Evolutionary conservation across 2,888 invertebrate species (phyloP).

Genomic region (Agapetus fuscipes): DNA sequence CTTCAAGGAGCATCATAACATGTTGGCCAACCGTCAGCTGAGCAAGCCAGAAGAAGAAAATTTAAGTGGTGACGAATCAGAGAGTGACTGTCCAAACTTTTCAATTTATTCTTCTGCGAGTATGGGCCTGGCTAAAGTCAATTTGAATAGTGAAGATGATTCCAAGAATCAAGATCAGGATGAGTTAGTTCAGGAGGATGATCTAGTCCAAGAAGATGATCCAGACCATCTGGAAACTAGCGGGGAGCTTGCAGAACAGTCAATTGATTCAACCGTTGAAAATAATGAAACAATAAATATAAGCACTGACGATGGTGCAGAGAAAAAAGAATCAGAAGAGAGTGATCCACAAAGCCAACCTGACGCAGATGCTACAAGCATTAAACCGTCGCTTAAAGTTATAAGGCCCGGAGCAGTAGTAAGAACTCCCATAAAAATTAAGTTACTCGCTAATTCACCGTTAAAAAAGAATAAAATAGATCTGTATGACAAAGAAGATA

Average conservation of each 20-base stretch:
- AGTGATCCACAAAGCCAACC: too few species aligned
- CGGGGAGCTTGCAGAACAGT: too few species aligned
- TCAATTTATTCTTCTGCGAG: conserved; percentile 77
- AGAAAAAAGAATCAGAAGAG: not conserved
- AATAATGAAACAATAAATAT: too few species aligned
- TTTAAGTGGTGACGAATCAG: conserved; percentile 26
- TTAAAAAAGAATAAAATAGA: conserved; percentile 34
- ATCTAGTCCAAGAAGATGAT: conserved; percentile 19
- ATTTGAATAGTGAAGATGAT: conserved; percentile 23
- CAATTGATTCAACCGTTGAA: too few species aligned
- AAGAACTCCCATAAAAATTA: conserved; percentile 38
- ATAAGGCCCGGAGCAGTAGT: too few species aligned
- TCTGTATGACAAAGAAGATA: conserved; percentile 15
- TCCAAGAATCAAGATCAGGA: conserved; percentile 23
- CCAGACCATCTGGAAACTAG: conserved; percentile 3
- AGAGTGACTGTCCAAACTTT: conserved; percentile 75
- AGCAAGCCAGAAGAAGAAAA: conserved; percentile 33
- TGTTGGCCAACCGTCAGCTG: conserved; percentile 29
- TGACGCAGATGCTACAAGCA: too few species aligned
- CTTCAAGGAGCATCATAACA: conserved; percentile 32
- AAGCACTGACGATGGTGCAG: conserved; percentile 2
- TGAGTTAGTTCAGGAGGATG: conserved; percentile 16
- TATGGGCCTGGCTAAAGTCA: conserved; percentile 56
- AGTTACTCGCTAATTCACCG: conserved; percentile 38
- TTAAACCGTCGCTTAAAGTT: too few species aligned